Conservation (phyloP, 2,797 vertebrate species). For the Schizothorax lantsangensis region DNA sequence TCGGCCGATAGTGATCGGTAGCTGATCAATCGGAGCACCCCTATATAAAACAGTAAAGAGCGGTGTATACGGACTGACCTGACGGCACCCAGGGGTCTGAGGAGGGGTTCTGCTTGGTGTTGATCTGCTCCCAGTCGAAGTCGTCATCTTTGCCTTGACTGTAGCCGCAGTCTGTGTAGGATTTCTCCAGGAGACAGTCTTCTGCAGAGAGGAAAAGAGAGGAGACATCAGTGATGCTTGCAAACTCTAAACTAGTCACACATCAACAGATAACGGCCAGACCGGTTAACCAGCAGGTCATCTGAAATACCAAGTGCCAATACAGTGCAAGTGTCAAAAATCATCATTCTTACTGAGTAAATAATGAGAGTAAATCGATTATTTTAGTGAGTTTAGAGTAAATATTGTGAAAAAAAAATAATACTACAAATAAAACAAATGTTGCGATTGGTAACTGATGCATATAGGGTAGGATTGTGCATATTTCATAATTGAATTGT, state of each 20-base stretch:
- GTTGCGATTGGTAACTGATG: background rate
- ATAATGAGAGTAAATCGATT: background rate
- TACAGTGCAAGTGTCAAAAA: background rate
- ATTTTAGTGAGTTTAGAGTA: background rate
- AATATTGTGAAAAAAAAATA: background rate
- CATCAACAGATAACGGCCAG: background rate
- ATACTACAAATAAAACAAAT: background rate
- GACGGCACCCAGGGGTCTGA: conserved; percentile 85
- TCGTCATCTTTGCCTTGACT: conserved; percentile 90
- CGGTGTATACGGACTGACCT: conserved; percentile 75
- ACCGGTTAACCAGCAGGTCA: background rate
- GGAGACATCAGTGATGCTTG: background rate
- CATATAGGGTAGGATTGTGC: background rate
- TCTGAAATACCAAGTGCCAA: background rate
- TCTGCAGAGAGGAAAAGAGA: conserved; percentile 71
- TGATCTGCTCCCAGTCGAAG: conserved; percentile 93
- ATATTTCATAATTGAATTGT: background rate
- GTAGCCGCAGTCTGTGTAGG: conserved; percentile 84
- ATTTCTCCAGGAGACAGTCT: conserved; percentile 85
- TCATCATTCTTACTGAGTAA: background rate
- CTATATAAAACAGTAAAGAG: background rate
- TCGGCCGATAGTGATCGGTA: no score
- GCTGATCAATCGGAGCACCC: no score
- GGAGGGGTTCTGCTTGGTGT: conserved; percentile 74
- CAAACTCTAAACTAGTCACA: background rate